Conservation (phyloP, 2,888 invertebrate genomes). For the Caenorhabditis zanzibari region DNA sequence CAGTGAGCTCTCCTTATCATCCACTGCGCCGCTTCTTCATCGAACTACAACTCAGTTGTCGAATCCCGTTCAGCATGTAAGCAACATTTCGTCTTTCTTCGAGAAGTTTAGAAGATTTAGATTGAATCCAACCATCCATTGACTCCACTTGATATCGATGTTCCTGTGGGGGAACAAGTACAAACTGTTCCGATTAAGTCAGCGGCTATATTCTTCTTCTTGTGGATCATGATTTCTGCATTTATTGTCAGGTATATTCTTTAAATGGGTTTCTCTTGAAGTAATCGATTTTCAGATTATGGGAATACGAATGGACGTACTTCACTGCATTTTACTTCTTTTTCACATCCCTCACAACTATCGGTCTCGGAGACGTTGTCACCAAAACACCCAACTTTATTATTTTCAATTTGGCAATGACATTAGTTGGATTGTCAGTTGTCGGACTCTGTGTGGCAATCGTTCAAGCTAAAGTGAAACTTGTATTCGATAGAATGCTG, state of each 20-base stretch:
- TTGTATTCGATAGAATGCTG: slow-evolving; percentile 76
- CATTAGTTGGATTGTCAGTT: slow-evolving; percentile 74
- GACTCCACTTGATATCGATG: slow-evolving; percentile 65
- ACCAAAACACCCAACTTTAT: slow-evolving; percentile 78
- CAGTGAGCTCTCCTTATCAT: slow-evolving; percentile 72
- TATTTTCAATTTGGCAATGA: slow-evolving; percentile 76
- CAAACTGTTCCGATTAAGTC: slow-evolving; percentile 77
- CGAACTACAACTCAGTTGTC: slow-evolving; percentile 66
- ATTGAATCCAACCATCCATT: slow-evolving; percentile 74
- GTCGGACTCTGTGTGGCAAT: slow-evolving; percentile 76
- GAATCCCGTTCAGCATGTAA: slow-evolving; percentile 71
- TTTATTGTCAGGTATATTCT: slow-evolving; percentile 63
- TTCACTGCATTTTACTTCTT: slow-evolving; percentile 79
- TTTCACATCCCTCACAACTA: slow-evolving; percentile 78
- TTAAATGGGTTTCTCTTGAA: no score
- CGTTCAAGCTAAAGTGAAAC: slow-evolving; percentile 75
- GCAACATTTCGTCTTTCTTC: background rate
- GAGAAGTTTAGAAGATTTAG: slow-evolving; percentile 48
- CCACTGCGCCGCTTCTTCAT: slow-evolving; percentile 72
- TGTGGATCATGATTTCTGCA: slow-evolving; percentile 74
- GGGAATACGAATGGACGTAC: slow-evolving; percentile 79
- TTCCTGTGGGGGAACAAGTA: slow-evolving; percentile 73
- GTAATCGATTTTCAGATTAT: slow-evolving; percentile 56
- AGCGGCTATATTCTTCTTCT: slow-evolving; percentile 73
- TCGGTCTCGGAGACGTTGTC: slow-evolving; percentile 77